phyloP scores from a whole-genome alignment of 2,797 vertebrate species.

The Urophycis tenuis region DNA sequence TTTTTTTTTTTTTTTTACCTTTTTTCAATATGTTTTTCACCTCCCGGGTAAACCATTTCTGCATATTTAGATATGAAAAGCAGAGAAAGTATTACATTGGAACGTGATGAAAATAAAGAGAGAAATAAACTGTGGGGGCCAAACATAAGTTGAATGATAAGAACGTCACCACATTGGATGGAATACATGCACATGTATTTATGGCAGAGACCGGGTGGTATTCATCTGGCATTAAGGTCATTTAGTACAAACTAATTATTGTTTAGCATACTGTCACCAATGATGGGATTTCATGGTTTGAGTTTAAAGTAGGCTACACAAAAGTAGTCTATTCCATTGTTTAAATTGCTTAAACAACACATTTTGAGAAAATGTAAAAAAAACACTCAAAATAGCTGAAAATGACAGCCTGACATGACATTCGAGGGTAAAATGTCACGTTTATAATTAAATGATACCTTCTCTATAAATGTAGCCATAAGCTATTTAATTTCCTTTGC shows the following conservation, averaged over 20 bases:
- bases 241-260: background rate
- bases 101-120: conserved; percentile 22
- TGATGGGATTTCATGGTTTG: background rate
- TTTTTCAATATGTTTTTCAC: conserved; percentile 55
- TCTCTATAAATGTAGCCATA: background rate
- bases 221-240: background rate
- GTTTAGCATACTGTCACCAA: background rate
- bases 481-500: conserved; percentile 37
- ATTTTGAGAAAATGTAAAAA: background rate
- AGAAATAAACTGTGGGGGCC: conserved; percentile 15
- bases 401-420: background rate
- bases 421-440: background rate
- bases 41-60: conserved; percentile 48
- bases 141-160: background rate
- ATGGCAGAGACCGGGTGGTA: background rate
- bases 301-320: background rate
- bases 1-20: conserved; percentile 43
- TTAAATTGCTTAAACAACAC: background rate
- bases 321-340: background rate
- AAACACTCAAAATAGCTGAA: background rate
- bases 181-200: background rate
- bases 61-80: conserved; percentile 48
- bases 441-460: background rate
- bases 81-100: conserved; percentile 16
- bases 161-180: background rate